Evolutionary conservation across 1,140 invertebrate species (phyloP).

Genomic region (Pogonomyrmex californicus): DNA sequence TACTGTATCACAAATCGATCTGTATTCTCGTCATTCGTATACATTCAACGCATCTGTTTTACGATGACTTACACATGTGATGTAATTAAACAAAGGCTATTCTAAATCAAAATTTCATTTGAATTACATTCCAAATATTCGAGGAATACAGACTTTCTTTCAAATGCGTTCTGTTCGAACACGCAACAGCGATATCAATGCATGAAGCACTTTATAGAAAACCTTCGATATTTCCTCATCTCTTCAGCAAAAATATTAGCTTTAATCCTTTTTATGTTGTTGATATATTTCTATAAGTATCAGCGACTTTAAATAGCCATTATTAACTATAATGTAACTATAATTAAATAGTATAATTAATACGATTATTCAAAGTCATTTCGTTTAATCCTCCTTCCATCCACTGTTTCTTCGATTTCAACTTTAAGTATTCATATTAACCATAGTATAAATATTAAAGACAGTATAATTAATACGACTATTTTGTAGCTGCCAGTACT

Average conservation of each 20-base stretch:
- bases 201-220: neutral
- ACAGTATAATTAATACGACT: slow-evolving; percentile 13
- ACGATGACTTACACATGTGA: slow-evolving; percentile 21
- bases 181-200: neutral
- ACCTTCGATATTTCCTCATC: neutral
- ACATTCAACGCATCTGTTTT: neutral
- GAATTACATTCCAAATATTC: neutral
- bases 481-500: slow-evolving; percentile 18
- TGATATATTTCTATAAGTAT: neutral
- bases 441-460: slow-evolving; percentile 19
- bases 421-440: slow-evolving; percentile 35
- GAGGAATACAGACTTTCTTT: slow-evolving; percentile 5
- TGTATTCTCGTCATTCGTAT: slow-evolving; percentile 8
- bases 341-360: neutral
- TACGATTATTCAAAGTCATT: slow-evolving; percentile 19
- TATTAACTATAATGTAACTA: neutral
- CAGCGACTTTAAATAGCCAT: slow-evolving; percentile 27
- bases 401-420: neutral
- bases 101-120: neutral
- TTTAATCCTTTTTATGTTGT: slow-evolving; percentile 4
- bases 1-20: neutral
- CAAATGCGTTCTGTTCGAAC: neutral
- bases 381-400: neutral
- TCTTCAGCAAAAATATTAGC: slow-evolving; percentile 40
- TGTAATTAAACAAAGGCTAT: slow-evolving; percentile 14